Evolutionary conservation across 2,113 vertebrate species (phyloP), one percentile per base, ranked within the genome.

Genomic region (Cyphomyrus plagiostoma): DNA sequence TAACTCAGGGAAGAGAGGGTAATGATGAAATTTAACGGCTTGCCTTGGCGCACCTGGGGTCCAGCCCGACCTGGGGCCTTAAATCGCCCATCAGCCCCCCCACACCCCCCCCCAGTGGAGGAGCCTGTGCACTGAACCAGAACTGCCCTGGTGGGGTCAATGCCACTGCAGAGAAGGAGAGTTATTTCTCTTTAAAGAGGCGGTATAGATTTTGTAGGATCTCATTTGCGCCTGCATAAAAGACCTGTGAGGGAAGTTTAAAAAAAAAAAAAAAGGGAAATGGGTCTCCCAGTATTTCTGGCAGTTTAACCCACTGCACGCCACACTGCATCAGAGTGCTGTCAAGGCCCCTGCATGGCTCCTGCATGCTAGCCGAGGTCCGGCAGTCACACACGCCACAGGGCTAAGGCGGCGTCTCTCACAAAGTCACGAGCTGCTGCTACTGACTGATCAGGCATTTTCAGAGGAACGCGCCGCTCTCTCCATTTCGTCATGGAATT

Each of bases 11-110:
- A 95, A 95, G 95, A 95, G 95, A 95, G 94, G 94, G 95, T 95
- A 96, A 96, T 96, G 95, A 96, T 96, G 95, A 96, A 96, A 96
- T 96, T 96, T 95, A 96, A 96, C 95, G 95, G 96, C 95, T 95
- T 93, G 94, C 94, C 94, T 93, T 91, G 91, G 91, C 92, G 94
- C 95, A 96, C 96, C 95, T 96, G 95, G 93, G 95, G 95, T 96
- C 95, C 93, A 90, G 90, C 56, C 87, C 88, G 87, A 87, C 90
- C 87, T 49, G 30, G 91, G 70, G 92, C 91, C 90, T 91, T 90
- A 91, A 92, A 92, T 91, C 90, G 89, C 88, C 87, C 86, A 42
- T 70, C 82, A 19, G 30, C 89, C 42, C 52, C 58, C 84, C 83
- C 88, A 86, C 86, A 52, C 66, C 4, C 46, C 26, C 45, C 56